These are phyloP conservation scores for Epinotia bilunana DNA, from an alignment of 2,888 invertebrate genomes.

Conservation along the genomic window DNA sequence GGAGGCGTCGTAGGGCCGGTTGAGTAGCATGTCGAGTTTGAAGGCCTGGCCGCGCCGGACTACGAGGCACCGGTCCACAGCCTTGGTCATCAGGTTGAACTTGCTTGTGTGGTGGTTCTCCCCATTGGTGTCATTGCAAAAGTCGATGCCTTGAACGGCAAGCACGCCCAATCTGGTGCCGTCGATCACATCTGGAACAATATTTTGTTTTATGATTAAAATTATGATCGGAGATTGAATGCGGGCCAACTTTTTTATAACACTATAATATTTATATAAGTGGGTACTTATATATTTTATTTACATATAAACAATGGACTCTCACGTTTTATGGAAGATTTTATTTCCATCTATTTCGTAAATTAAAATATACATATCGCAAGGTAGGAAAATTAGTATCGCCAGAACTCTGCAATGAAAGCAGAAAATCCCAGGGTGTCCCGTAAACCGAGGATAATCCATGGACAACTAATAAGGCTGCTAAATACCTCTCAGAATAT, in stretches of 20 bases:
- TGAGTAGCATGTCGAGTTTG: conserved; percentile 88
- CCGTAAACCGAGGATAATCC: no score
- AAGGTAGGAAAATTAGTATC: not conserved
- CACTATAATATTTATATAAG: not conserved
- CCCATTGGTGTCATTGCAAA: conserved; percentile 90
- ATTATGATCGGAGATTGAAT: conserved; percentile 4
- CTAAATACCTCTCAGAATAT: no score
- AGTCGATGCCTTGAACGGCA: conserved; percentile 89
- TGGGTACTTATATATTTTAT: not conserved
- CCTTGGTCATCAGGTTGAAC: conserved; percentile 89
- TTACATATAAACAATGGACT: not conserved
- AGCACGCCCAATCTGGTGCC: conserved; percentile 85
- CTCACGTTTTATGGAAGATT: not conserved
- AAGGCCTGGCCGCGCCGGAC: conserved; percentile 94
- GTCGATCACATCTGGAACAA: conserved; percentile 74
- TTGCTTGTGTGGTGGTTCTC: conserved; percentile 90
- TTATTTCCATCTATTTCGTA: not conserved
- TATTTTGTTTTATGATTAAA: not conserved
- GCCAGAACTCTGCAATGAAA: not conserved
- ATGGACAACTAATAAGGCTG: no score
- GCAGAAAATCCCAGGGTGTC: not conserved
- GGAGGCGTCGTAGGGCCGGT: conserved; percentile 88
- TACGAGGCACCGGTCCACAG: conserved; percentile 86
- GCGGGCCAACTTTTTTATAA: conserved; percentile 2
- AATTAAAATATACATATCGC: not conserved